Percentiles rank a stretch among this genome's conserved stretches.
These are phyloP conservation scores for Brachystomella parvula DNA, from an alignment of 1,140 invertebrate genomes.

Conservation along the genomic window DNA sequence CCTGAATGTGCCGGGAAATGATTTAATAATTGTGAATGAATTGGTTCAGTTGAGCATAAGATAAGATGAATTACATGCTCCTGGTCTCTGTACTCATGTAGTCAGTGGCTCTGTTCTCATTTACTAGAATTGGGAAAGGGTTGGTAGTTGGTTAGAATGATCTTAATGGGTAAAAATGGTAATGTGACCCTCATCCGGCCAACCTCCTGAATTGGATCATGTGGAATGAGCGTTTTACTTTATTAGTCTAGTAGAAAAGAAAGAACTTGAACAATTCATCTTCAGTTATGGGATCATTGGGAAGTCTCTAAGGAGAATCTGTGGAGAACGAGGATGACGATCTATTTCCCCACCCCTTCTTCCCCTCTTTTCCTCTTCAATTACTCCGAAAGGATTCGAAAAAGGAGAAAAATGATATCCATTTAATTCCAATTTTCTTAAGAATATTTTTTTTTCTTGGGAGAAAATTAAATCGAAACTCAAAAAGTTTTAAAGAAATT, in stretches of 20 bases:
- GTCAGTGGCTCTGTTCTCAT: too few species aligned
- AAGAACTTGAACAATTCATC: too few species aligned
- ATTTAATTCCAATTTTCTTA: background rate
- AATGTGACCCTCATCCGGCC: constrained; percentile 1
- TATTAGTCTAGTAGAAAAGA: too few species aligned
- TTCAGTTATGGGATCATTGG: background rate
- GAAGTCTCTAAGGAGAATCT: background rate
- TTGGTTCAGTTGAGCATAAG: background rate
- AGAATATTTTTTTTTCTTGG: background rate
- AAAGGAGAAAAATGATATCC: background rate
- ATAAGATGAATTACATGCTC: constrained; percentile 2
- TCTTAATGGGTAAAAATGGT: too few species aligned
- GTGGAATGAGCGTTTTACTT: background rate
- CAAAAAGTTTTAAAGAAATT: background rate
- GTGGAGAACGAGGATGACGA: background rate
- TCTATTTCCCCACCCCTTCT: too few species aligned
- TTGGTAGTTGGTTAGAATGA: background rate
- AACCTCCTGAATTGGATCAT: background rate
- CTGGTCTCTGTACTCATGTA: background rate
- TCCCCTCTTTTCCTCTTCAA: background rate
- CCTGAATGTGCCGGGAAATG: too few species aligned
- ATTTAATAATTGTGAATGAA: background rate
- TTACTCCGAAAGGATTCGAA: background rate
- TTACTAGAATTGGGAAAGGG: background rate
- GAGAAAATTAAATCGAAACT: background rate